Base-by-base conservation (phyloP, 2,888 invertebrate species). In the Cremastobaeus sp. region DNA sequence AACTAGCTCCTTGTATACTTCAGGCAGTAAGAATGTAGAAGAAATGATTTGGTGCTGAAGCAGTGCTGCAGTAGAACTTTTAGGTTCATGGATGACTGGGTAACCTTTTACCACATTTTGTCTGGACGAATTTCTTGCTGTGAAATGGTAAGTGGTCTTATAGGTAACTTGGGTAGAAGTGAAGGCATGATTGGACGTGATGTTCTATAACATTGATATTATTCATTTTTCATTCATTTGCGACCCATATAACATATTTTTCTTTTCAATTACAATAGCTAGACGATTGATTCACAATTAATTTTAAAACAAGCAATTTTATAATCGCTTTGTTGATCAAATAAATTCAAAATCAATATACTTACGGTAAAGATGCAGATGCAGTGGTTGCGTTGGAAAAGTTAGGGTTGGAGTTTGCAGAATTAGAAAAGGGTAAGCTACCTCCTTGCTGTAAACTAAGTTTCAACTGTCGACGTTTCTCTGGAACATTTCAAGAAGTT, bases 391-490 rank as follows among this genome's bases (percentile, higher is more conserved):
- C 83, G 79, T 90, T 91, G 82, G 90, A 88, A 82, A 30, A 89
- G 37, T 89, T 90, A 60, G 90, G 90, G 70, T 89, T 90, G 69
- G 89, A 90, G 73, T 83, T 85, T 72, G 84, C 84, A 43, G 86
- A 85, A 81, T 86, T 86, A 28, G 84, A 82, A 77, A 85, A 84
- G 47, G 86, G 77, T 55, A 90, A 89, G 74, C 90, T 88, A 55
- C 89, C 89, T 68, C 85, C 82, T 57, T 87, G 87, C 65, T 87
- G 88, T 60, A 92, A 88, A 81, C 90, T 91, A 59, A 92, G 88
- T 79, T 91, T 91, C 80, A 92, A 87, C 74, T 90, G 89, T 84
- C 91, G 90, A 78, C 91, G 89, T 83, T 90, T 90, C 79, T 92
- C 91, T 78, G 81, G 82, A 87, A 73, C 81, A 86, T n/a, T n/a